Evolutionary conservation across 2,797 vertebrate genomes (phyloP), one percentile per base, ranked within the genome.

Genomic region (Acridotheres tristis): DNA sequence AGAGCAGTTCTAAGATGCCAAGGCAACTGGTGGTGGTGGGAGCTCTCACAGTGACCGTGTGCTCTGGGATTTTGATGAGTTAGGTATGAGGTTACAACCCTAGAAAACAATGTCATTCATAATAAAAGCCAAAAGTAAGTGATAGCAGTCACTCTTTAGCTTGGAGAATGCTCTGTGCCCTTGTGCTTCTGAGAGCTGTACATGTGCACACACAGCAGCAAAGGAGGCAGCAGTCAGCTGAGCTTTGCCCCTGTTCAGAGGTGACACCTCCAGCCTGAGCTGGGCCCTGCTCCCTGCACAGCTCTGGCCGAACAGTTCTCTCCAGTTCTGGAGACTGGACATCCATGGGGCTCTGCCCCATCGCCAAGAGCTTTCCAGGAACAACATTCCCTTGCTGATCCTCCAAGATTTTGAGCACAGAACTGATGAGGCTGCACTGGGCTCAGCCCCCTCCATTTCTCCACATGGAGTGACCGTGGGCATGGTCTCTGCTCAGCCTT

Each of bases 381-480:
- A 42, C 10, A 29, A n/a, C 20, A 10, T 25, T 85, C 51, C 45
- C 40, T 34, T 47, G 63, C 38, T 72, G 58, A 30, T 14, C 22
- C 18, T 12, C 20, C 34, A 16, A 45, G 79, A 40, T 22, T 50
- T 34, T 16, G 51, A 80, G 72, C 30, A 58, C 36, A 51, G 34
- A 38, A 40, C n/a, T 66, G 67, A 19, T 21, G 62, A 71, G 48
- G 61, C 2, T 1, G 72, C 4, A 4, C 21, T 55, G 73, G 59
- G 61, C 43, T 81, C 51, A 19, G 79, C 4, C 13, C 43, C 51
- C 34, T 42, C 21, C 59, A 22, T 0, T 8, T 58, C 30, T 20
- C 32, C 66, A 8, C 1, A 9, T 13, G 8, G 58, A 38, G 38
- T 40, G 38, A 43, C 29, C 0, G 0, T 16, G 62, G 34, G 43